These are phyloP conservation scores for Pardosa pseudoannulata DNA, from an alignment of 2,888 invertebrate genomes.

Conservation along the genomic window DNA sequence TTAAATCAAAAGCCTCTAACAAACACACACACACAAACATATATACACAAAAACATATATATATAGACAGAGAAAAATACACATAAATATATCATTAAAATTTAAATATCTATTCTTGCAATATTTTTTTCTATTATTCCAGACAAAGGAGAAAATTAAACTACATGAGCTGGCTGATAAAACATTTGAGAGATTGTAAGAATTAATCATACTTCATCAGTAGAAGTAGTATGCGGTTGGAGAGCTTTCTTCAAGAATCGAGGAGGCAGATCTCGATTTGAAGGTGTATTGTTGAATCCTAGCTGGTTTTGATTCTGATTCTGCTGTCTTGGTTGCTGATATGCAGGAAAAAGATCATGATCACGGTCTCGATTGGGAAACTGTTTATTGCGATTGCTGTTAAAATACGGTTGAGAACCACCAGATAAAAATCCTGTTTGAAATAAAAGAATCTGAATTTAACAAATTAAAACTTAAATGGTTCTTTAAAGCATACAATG, in stretches of 20 bases:
- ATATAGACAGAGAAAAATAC: too few relatives aligned
- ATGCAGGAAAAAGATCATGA: slow-evolving; percentile 67
- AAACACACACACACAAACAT: too few relatives aligned
- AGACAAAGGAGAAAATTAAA: too few relatives aligned
- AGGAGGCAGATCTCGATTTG: slow-evolving; percentile 72
- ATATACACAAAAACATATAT: too few relatives aligned
- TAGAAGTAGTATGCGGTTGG: slow-evolving; percentile 66
- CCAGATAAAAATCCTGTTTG: slow-evolving; percentile 57
- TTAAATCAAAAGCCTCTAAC: too few relatives aligned
- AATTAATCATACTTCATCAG: slow-evolving; percentile 58
- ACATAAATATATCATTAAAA: too few relatives aligned
- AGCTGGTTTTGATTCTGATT: slow-evolving; percentile 57
- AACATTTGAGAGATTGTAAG: background rate
- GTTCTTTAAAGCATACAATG: background rate
- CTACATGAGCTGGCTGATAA: too few relatives aligned
- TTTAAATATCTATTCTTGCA: too few relatives aligned
- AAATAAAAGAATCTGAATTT: background rate
- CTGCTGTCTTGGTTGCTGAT: slow-evolving; percentile 59
- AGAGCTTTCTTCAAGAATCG: slow-evolving; percentile 73
- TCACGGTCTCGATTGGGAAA: slow-evolving; percentile 65
- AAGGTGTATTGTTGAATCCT: slow-evolving; percentile 41
- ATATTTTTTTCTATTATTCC: too few relatives aligned
- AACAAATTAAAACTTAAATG: background rate
- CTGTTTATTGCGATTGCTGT: slow-evolving; percentile 63
- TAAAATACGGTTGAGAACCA: slow-evolving; percentile 46